phyloP scores from a whole-genome alignment of 2,113 vertebrate species.

The Opisthocomus hoazin region DNA sequence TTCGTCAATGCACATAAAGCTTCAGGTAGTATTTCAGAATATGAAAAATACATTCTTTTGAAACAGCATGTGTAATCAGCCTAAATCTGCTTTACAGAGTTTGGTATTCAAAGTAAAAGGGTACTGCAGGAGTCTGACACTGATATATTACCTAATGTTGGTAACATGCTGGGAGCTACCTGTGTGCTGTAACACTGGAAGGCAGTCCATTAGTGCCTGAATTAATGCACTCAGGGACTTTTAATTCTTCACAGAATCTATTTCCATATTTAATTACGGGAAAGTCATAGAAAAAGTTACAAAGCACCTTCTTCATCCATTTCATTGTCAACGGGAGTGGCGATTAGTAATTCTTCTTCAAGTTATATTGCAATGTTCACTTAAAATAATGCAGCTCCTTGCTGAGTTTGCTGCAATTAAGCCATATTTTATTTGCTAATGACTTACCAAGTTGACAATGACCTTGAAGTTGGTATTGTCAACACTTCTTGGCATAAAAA shows the following conservation, averaged over 20 bases:
- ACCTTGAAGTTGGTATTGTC: slow-evolving; percentile 84
- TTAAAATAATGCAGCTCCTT: slow-evolving; percentile 86
- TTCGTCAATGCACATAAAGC: not conserved
- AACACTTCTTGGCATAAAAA: slow-evolving; percentile 72
- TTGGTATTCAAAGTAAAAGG: slow-evolving; percentile 5
- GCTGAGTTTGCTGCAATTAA: slow-evolving; percentile 86
- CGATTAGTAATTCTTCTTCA: slow-evolving; percentile 86
- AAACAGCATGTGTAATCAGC: not conserved
- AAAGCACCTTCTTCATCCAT: slow-evolving; percentile 81
- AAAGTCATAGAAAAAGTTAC: slow-evolving; percentile 74
- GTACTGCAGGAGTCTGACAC: slow-evolving; percentile 33
- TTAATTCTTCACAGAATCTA: slow-evolving; percentile 77
- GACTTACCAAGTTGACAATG: slow-evolving; percentile 81
- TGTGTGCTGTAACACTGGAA: slow-evolving; percentile 51
- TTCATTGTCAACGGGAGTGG: slow-evolving; percentile 80
- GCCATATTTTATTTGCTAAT: slow-evolving; percentile 89
- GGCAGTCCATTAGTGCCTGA: slow-evolving; percentile 77
- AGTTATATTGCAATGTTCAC: slow-evolving; percentile 84
- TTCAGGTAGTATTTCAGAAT: not conserved
- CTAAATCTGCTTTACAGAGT: slow-evolving; percentile 12
- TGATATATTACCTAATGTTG: slow-evolving; percentile 55
- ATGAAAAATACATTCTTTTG: not conserved
- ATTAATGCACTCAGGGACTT: slow-evolving; percentile 76
- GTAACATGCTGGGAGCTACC: slow-evolving; percentile 62
- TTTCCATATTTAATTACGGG: slow-evolving; percentile 88